A percentile compares a stretch with the other conserved stretches of the same genome.
Evolutionary conservation across 2,888 invertebrate genomes (phyloP).

Genomic region (Agapetus fuscipes): DNA sequence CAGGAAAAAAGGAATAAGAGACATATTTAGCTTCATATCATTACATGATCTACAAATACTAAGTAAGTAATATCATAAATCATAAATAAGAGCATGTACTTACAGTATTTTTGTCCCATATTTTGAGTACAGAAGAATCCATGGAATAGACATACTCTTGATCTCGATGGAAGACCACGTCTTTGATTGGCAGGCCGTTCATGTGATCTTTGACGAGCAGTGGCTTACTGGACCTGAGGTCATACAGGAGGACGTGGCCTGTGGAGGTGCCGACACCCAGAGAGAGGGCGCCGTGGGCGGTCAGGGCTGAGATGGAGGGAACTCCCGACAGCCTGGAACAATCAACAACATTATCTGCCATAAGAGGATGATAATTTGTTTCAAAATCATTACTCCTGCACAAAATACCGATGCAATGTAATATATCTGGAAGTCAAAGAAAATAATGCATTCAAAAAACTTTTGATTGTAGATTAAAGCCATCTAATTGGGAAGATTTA

Average conservation of each 20-base stretch:
- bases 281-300: conserved; percentile 64
- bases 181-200: conserved; percentile 84
- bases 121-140: conserved; percentile 80
- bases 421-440: conserved; percentile 1
- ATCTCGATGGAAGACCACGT: conserved; percentile 72
- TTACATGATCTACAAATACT: too few species aligned
- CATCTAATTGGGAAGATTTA: too few species aligned
- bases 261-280: conserved; percentile 89
- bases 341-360: too few species aligned
- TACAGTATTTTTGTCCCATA: conserved; percentile 84
- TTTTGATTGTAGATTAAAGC: too few species aligned
- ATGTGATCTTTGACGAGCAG: conserved; percentile 88
- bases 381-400: too few species aligned
- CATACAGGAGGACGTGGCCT: conserved; percentile 90
- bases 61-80: too few species aligned
- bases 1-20: too few species aligned
- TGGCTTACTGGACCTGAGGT: conserved; percentile 86
- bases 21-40: too few species aligned
- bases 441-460: too few species aligned
- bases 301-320: conserved; percentile 69
- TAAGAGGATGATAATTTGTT: too few species aligned
- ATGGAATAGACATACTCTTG: conserved; percentile 80
- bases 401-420: neutral
- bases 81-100: too few species aligned
- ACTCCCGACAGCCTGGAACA: conserved; percentile 50